Evolutionary conservation across 2,888 invertebrate genomes (phyloP).

Genomic region (Oligia strigilis): DNA sequence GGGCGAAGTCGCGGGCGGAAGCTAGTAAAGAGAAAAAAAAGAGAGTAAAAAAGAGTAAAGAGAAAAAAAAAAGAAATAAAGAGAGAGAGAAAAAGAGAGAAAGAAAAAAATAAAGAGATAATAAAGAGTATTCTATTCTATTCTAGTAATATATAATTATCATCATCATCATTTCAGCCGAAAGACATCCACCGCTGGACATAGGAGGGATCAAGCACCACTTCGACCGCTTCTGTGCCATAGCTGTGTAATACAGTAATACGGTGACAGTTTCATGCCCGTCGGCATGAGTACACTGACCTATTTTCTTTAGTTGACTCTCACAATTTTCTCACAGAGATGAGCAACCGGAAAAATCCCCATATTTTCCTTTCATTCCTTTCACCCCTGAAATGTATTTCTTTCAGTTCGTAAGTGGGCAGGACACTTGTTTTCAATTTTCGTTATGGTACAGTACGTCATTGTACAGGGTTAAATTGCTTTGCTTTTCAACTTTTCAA

Average conservation of each 20-base stretch:
- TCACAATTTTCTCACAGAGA: slow-evolving; percentile 37
- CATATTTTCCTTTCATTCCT: slow-evolving; percentile 22
- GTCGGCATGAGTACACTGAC: slow-evolving; percentile 33
- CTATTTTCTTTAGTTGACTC: slow-evolving; percentile 34
- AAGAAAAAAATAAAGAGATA: no score
- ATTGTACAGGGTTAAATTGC: no score
- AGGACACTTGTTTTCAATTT: slow-evolving; percentile 14
- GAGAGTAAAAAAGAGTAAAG: no score
- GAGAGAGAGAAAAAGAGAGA: no score
- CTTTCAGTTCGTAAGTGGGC: slow-evolving; percentile 13
- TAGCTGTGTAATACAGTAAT: neutral
- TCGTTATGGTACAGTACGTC: no score
- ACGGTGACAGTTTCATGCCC: slow-evolving; percentile 19
- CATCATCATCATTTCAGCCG: neutral
- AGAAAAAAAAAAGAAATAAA: no score
- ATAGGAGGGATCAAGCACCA: neutral
- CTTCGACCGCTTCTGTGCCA: neutral
- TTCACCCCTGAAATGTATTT: slow-evolving; percentile 12
- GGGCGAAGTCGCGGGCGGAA: no score
- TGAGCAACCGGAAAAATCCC: slow-evolving; percentile 33
- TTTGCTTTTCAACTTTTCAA: no score
- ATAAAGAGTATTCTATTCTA: no score
- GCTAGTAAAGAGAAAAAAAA: no score
- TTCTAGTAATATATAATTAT: no score
- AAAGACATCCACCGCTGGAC: neutral